These are phyloP conservation scores for rabbit (Oryctolagus cuniculus) DNA, from an alignment of 2,113 vertebrate species.

Conservation along the genomic window DNA sequence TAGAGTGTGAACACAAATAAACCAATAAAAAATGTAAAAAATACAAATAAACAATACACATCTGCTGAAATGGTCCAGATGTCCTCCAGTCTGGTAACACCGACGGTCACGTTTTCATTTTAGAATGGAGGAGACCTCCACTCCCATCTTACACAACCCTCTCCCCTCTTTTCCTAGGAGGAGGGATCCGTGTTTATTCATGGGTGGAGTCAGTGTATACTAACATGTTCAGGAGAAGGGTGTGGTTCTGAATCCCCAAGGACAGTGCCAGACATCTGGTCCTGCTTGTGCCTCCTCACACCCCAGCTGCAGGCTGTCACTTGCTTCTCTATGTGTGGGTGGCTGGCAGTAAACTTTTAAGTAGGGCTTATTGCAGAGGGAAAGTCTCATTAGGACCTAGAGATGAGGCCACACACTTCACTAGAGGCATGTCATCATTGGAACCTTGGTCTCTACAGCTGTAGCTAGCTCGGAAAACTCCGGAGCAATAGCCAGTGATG, in stretches of 20 bases:
- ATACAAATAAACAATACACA: neutral
- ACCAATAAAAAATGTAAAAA: conserved; percentile 39
- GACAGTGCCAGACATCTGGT: conserved; percentile 15
- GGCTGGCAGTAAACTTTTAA: neutral
- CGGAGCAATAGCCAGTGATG: neutral
- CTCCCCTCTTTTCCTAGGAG: neutral
- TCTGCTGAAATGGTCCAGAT: conserved; percentile 23
- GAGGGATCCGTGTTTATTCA: neutral
- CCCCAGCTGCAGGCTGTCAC: neutral
- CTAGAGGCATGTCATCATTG: neutral
- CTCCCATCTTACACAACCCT: neutral
- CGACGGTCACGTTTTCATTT: neutral
- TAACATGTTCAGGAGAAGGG: neutral
- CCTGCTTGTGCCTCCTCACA: neutral
- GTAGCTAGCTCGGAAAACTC: neutral
- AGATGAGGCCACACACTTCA: neutral
- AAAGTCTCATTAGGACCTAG: neutral
- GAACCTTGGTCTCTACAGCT: neutral
- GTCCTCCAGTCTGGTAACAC: neutral
- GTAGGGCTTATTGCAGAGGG: neutral
- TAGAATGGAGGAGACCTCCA: neutral
- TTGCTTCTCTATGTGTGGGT: neutral
- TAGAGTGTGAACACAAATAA: conserved; percentile 58
- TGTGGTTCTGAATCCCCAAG: neutral
- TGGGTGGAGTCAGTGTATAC: neutral